Percentiles rank a stretch among this genome's conserved stretches.
These are phyloP conservation scores for Nematolebias whitei DNA, from an alignment of 2,113 vertebrate genomes.

Conservation along the genomic window DNA sequence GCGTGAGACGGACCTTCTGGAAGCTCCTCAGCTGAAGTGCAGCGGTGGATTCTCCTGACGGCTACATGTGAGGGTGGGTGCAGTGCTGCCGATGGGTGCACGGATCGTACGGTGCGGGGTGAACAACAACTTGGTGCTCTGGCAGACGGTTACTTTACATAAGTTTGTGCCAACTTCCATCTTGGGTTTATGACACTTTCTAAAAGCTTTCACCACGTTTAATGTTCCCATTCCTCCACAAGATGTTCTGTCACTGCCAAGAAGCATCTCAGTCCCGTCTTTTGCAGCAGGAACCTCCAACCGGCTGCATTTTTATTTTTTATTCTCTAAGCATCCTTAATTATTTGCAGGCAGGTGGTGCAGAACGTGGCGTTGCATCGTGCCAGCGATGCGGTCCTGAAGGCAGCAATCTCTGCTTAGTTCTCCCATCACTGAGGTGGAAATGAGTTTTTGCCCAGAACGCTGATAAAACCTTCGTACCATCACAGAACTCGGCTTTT, in stretches of 20 bases:
- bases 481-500: not conserved
- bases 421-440: too few relatives aligned
- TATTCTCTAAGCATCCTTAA: not conserved
- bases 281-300: too few relatives aligned
- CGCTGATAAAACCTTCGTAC: not conserved
- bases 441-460: too few relatives aligned
- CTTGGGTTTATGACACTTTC: not conserved
- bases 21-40: not conserved
- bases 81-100: too few relatives aligned
- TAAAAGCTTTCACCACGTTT: not conserved
- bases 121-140: too few relatives aligned
- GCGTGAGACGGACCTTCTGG: constrained; percentile 14
- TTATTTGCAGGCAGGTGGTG: too few relatives aligned
- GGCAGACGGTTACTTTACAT: not conserved
- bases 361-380: too few relatives aligned
- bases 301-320: not conserved
- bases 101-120: too few relatives aligned
- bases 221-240: not conserved
- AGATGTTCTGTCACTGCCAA: not conserved
- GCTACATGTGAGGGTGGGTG: not conserved
- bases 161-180: not conserved
- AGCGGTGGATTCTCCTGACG: constrained; percentile 1
- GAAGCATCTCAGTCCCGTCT: not conserved
- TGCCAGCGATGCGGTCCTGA: too few relatives aligned
- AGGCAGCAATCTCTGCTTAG: too few relatives aligned